phyloP scores from a whole-genome alignment of 2,888 invertebrate species.

The Perdita meconis region DNA sequence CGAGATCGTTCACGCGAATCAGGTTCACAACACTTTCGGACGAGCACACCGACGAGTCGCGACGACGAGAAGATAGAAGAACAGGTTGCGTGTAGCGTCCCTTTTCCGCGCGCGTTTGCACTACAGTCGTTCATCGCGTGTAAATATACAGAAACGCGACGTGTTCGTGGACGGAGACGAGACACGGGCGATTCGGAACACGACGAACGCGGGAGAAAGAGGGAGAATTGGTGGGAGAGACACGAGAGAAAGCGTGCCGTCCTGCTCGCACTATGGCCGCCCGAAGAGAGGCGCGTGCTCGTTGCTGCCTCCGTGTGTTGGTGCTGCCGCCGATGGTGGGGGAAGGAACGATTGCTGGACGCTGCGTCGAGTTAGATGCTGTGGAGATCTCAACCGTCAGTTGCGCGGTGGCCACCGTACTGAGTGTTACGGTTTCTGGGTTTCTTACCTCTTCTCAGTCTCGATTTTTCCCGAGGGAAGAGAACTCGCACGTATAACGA shows the following conservation, averaged over 20 bases:
- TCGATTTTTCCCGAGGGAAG: background rate
- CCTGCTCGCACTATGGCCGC: conserved; percentile 43
- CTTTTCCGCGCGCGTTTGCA: conserved; percentile 16
- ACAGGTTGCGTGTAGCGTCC: conserved; percentile 46
- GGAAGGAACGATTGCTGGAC: conserved; percentile 80
- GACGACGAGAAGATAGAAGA: too few relatives aligned
- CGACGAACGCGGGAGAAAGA: conserved; percentile 10
- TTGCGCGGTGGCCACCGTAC: conserved; percentile 81
- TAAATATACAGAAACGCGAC: conserved; percentile 8
- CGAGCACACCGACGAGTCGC: conserved; percentile 35
- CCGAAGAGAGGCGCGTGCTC: conserved; percentile 67
- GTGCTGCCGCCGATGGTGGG: conserved; percentile 71
- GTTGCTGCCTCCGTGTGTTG: conserved; percentile 55
- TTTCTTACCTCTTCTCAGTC: conserved; percentile 12
- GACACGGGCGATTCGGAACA: conserved; percentile 31
- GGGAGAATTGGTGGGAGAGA: conserved; percentile 22
- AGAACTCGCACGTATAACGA: background rate
- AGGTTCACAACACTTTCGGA: conserved; percentile 27
- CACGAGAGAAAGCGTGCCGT: conserved; percentile 45
- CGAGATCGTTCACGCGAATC: conserved; percentile 21
- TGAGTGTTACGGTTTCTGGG: conserved; percentile 66
- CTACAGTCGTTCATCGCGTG: background rate
- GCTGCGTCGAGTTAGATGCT: conserved; percentile 81
- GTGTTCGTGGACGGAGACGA: conserved; percentile 1
- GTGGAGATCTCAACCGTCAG: conserved; percentile 81